These are phyloP conservation scores for Hybognathus amarus DNA, from an alignment of 2,797 vertebrate genomes.

Conservation along the genomic window DNA sequence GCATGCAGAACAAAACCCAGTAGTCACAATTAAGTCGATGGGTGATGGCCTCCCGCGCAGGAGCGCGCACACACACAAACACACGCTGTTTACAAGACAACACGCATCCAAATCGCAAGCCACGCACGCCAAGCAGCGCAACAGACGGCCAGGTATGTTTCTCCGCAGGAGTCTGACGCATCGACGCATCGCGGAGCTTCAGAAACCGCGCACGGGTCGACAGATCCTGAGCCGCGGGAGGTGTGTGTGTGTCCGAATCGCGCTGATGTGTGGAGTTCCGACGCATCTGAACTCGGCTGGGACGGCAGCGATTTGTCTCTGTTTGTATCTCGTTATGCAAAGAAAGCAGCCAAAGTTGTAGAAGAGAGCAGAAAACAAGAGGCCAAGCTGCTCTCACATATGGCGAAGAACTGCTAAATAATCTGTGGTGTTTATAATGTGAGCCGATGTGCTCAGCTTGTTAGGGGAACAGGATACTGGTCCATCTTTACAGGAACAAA, in stretches of 20 bases:
- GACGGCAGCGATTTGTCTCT: constrained; percentile 41
- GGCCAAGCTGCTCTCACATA: constrained; percentile 63
- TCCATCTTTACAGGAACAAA: not conserved
- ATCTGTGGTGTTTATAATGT: constrained; percentile 61
- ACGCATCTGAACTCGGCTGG: constrained; percentile 34
- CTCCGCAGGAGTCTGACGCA: constrained; percentile 27
- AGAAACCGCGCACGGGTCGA: constrained; percentile 27
- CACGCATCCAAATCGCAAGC: not conserved
- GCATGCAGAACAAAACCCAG: constrained; percentile 79
- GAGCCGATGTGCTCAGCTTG: constrained; percentile 18
- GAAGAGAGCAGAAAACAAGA: constrained; percentile 53
- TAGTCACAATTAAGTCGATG: constrained; percentile 79
- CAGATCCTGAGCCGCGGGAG: constrained; percentile 59
- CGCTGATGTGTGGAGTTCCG: constrained; percentile 55
- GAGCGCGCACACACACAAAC: too few relatives aligned
- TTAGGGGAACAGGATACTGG: not conserved
- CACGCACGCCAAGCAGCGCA: constrained; percentile 7
- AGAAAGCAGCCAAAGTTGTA: constrained; percentile 55
- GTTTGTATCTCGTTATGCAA: constrained; percentile 55
- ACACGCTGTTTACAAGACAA: constrained; percentile 33
- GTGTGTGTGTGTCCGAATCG: not conserved
- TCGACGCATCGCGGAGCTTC: not conserved
- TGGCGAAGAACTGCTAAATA: constrained; percentile 54
- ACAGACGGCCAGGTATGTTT: constrained; percentile 41
- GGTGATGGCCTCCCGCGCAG: constrained; percentile 52